These are phyloP conservation scores for Platypus cylindrus DNA, from an alignment of 2,888 invertebrate genomes.

Conservation along the genomic window DNA sequence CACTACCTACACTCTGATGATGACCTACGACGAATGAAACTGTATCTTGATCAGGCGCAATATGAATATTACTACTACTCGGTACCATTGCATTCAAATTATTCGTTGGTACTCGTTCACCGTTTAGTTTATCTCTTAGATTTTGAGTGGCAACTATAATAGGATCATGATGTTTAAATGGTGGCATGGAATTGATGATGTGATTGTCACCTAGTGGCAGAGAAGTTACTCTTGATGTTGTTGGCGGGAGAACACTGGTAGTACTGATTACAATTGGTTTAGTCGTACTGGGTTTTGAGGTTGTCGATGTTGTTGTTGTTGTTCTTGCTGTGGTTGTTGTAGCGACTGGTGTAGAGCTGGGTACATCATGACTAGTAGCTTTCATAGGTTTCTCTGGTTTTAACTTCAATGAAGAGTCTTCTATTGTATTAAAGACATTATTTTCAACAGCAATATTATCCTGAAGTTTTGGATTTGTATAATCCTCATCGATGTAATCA, in stretches of 20 bases:
- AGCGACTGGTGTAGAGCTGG: conserved; percentile 3
- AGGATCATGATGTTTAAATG: conserved; percentile 24
- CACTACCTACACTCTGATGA: conserved; percentile 43
- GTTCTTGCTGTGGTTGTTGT: conserved; percentile 18
- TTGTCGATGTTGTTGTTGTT: conserved; percentile 11
- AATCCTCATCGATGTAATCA: conserved; percentile 25
- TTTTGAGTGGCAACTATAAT: conserved; percentile 33
- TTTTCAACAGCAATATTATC: conserved; percentile 28
- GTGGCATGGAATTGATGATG: conserved; percentile 17
- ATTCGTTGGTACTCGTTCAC: conserved; percentile 27
- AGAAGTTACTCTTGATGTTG: conserved; percentile 29
- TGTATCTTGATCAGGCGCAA: conserved; percentile 49
- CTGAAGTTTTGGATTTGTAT: conserved; percentile 22
- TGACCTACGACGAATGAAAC: conserved; percentile 52
- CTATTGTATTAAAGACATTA: conserved; percentile 18
- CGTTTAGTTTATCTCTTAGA: conserved; percentile 31
- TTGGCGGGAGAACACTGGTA: conserved; percentile 1
- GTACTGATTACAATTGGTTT: conserved; percentile 14
- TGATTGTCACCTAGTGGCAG: conserved; percentile 35
- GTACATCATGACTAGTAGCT: background rate
- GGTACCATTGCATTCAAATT: conserved; percentile 30
- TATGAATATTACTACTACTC: conserved; percentile 50
- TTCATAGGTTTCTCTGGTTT: no score
- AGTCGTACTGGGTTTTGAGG: conserved; percentile 15
- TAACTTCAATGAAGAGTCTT: no score